Percentiles rank a stretch among this genome's conserved stretches.
phyloP scores from a whole-genome alignment of 2,888 invertebrate genomes.

The Petrolisthes cinctipes region DNA sequence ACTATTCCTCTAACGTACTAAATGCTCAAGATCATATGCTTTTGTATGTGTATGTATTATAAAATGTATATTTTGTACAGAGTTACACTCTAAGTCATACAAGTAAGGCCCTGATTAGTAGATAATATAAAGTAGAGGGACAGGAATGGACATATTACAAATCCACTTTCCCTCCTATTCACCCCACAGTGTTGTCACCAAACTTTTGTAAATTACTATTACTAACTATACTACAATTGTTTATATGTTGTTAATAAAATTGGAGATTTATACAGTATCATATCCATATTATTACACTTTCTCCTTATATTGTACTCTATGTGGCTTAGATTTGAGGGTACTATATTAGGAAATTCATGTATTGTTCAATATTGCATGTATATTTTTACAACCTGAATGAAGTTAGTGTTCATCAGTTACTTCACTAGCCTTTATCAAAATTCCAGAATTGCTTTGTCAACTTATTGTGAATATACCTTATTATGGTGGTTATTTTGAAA shows the following conservation, averaged over 20 bases:
- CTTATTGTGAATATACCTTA: too few relatives aligned
- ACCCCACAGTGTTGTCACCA: constrained; percentile 38
- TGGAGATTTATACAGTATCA: constrained; percentile 37
- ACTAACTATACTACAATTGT: constrained; percentile 59
- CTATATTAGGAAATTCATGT: too few relatives aligned
- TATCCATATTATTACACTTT: background rate
- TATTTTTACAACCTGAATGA: too few relatives aligned
- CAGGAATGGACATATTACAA: background rate
- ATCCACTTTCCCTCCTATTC: background rate
- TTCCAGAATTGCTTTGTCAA: too few relatives aligned
- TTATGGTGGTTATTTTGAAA: too few relatives aligned
- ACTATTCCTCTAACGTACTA: constrained; percentile 60
- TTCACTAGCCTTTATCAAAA: too few relatives aligned
- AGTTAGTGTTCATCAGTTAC: too few relatives aligned
- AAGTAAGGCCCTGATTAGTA: constrained; percentile 44
- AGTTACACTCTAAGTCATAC: constrained; percentile 60
- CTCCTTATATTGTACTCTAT: background rate
- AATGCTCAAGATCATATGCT: constrained; percentile 60
- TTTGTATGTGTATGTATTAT: constrained; percentile 59
- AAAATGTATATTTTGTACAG: constrained; percentile 59
- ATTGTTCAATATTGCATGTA: too few relatives aligned
- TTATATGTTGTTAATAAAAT: constrained; percentile 63
- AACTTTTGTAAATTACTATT: constrained; percentile 59
- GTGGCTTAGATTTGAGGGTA: too few relatives aligned
- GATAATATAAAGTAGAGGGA: constrained; percentile 12